Percentiles rank a stretch among this genome's conserved stretches.
Evolutionary conservation across 1,140 invertebrate genomes (phyloP).

Genomic region (Rhizoglyphus robini): DNA sequence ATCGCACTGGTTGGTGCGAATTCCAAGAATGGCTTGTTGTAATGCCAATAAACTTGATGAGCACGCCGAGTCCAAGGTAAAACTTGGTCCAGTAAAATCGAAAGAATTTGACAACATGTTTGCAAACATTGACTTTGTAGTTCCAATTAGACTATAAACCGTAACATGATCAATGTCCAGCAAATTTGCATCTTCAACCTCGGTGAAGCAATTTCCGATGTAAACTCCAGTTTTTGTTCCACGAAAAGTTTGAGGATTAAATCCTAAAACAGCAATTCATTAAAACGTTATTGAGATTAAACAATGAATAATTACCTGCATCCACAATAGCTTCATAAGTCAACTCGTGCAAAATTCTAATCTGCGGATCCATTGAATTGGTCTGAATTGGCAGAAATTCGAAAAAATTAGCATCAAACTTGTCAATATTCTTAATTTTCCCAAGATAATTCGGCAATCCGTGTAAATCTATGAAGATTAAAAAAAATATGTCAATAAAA

Average conservation of each 20-base stretch:
- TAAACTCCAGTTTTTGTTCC: constrained; percentile 72
- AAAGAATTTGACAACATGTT: constrained; percentile 91
- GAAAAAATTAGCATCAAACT: constrained; percentile 81
- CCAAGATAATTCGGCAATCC: constrained; percentile 69
- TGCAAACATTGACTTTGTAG: constrained; percentile 83
- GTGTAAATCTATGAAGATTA: constrained; percentile 32
- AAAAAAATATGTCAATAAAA: too few relatives aligned
- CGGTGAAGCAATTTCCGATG: constrained; percentile 69
- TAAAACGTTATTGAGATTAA: not conserved
- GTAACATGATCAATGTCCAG: constrained; percentile 39
- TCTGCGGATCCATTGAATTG: constrained; percentile 84
- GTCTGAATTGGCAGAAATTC: constrained; percentile 82
- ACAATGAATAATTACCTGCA: constrained; percentile 46
- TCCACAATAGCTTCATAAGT: constrained; percentile 89
- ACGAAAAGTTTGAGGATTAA: constrained; percentile 32
- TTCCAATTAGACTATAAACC: constrained; percentile 84
- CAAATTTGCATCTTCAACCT: constrained; percentile 66
- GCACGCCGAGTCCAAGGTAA: constrained; percentile 84
- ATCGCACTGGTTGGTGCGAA: constrained; percentile 72
- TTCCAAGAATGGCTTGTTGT: constrained; percentile 66
- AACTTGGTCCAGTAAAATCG: constrained; percentile 78
- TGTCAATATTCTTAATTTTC: constrained; percentile 71
- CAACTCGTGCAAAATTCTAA: constrained; percentile 76
- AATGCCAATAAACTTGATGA: constrained; percentile 79
- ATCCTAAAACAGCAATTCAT: constrained; percentile 21